Base-by-base conservation (phyloP, 2,113 vertebrate genomes). In the Cynocephalus volans region DNA sequence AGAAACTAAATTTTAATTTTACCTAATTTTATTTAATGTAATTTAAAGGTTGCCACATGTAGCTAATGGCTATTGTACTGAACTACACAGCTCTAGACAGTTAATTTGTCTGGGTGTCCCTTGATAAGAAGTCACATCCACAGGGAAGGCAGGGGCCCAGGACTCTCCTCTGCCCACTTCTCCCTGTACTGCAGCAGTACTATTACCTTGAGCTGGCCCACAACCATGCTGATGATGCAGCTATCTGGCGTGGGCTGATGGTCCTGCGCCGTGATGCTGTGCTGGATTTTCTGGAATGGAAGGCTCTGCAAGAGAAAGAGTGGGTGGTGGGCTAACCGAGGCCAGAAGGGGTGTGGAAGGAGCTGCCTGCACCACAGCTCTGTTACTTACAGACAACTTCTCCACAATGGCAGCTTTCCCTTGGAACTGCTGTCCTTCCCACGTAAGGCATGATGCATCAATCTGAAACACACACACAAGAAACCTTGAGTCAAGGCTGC, bases 221-320 rank as follows among this genome's bases (percentile, higher is more conserved):
- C 99, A 97, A 99, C 99, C 99, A 99, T 99, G 99, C 99, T 99
- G 98, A 99, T 97, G 99, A 99, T 99, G 98, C 99, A 99, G 98
- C 99, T 99, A 98, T 99, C 99, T 98, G 99, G 99, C 92, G 99
- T 99, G 85, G 99, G 99, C 97, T 99, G 99, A 98, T 99, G 99
- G 98, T 99, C 99, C 98, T 99, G 99, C 50, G 99, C 99, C 93
- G 99, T 99, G 99, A 99, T 99, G 99, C 99, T 99, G 99, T 99
- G 99, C 96, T 99, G 99, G 97, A 99, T 99, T 99, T 99, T 99
- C 98, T 99, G 99, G 98, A 99, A 99, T 84, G 99, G 99, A 98
- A 99, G 99, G 99, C 99, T 99, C 99, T 99, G 98, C 19, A 98
- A 98, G 45, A 97, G 0, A 98, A 96, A 96, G 69, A 88, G 54